Evolutionary conservation across 2,113 vertebrate species (phyloP).

Genomic region (Felis catus): DNA sequence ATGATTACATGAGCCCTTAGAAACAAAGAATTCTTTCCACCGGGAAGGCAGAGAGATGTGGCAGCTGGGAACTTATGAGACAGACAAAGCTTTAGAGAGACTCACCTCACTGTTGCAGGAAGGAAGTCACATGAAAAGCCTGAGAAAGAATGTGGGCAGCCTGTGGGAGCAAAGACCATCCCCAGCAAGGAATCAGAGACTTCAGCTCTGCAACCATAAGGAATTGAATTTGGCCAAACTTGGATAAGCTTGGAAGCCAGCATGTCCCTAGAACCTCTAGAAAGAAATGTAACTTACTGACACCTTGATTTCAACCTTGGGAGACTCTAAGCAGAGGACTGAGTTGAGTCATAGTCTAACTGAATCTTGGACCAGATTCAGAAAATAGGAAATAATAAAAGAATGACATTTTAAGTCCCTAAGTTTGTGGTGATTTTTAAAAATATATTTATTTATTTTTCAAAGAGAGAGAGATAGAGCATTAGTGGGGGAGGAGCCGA

Average conservation of each 20-base stretch:
- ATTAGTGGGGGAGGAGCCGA: too few species aligned
- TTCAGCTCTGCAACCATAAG: background rate
- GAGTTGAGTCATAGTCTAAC: background rate
- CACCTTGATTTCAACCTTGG: background rate
- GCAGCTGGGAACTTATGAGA: background rate
- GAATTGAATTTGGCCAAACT: background rate
- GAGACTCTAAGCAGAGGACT: background rate
- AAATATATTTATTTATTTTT: too few species aligned
- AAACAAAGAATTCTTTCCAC: background rate
- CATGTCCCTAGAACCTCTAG: background rate
- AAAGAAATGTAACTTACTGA: background rate
- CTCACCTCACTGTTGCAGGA: background rate
- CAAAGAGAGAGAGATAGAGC: too few species aligned
- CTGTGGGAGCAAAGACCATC: background rate
- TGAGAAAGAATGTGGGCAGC: background rate
- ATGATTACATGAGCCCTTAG: background rate
- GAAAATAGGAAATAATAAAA: background rate
- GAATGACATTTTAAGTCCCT: background rate
- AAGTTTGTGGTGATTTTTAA: background rate
- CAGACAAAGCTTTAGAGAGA: background rate
- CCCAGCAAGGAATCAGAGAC: background rate
- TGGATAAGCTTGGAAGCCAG: background rate
- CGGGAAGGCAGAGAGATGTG: background rate
- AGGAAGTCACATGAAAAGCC: background rate
- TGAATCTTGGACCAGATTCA: background rate